These are phyloP conservation scores for Valencia hispanica DNA, from an alignment of 2,797 vertebrate genomes.

Conservation along the genomic window DNA sequence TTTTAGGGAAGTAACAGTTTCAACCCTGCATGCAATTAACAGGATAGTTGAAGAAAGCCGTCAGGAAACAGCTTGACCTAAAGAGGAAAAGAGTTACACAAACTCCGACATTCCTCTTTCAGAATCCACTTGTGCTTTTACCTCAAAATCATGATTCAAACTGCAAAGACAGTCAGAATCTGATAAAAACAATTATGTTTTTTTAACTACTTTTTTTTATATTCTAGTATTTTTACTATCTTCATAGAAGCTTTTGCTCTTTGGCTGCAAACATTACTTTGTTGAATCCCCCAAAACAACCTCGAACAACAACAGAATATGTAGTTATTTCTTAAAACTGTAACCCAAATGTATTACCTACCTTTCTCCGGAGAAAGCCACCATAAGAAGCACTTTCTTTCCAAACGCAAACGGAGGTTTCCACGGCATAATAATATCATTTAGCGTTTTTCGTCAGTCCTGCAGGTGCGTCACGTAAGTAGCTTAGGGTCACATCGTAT, in stretches of 20 bases:
- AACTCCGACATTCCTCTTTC: slow-evolving; percentile 12
- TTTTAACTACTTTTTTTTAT: too few species aligned
- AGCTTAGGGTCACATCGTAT: neutral
- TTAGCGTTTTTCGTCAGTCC: slow-evolving; percentile 17
- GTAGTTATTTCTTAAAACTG: neutral
- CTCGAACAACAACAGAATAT: neutral
- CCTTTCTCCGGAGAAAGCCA: slow-evolving; percentile 18
- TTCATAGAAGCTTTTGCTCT: neutral
- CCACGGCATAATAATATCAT: slow-evolving; percentile 9
- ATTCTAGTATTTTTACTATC: too few species aligned
- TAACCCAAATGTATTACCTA: slow-evolving; percentile 34
- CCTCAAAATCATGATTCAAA: neutral
- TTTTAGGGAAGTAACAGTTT: neutral
- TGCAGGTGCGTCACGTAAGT: slow-evolving; percentile 33
- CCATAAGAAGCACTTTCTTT: slow-evolving; percentile 14
- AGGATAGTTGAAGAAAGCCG: neutral
- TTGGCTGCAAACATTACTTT: neutral
- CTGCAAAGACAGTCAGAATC: too few species aligned
- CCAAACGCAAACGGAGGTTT: slow-evolving; percentile 21
- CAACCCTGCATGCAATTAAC: neutral
- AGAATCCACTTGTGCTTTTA: slow-evolving; percentile 36
- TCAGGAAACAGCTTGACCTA: slow-evolving; percentile 30
- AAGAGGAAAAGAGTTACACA: neutral
- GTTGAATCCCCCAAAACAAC: neutral
- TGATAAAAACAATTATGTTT: too few species aligned